Evolutionary conservation across 2,113 vertebrate species (phyloP).

Genomic region (Leptocoma aspasia): DNA sequence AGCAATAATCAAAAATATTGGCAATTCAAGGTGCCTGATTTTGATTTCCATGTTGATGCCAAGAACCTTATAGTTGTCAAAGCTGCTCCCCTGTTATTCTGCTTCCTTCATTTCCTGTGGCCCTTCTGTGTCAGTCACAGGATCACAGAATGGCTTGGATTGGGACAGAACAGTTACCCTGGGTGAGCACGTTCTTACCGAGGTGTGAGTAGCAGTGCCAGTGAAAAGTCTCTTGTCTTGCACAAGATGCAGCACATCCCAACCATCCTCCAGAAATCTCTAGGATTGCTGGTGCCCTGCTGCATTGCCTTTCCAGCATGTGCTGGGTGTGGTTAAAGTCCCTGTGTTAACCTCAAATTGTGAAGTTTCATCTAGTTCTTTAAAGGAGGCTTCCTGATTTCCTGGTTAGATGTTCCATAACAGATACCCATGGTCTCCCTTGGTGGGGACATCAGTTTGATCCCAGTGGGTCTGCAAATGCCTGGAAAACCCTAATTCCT

Average conservation of each 20-base stretch:
- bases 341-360: not conserved
- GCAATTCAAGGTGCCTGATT: not conserved
- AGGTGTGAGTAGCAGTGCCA: not conserved
- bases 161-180: not conserved
- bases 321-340: not conserved
- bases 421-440: not conserved
- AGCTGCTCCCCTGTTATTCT: not conserved
- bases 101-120: not conserved
- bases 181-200: accelerated
- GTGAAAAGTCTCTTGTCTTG: not conserved
- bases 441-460: not conserved
- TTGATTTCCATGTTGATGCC: not conserved
- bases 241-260: no score
- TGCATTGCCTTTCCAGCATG: not conserved
- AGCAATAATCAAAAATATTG: not conserved
- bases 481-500: not conserved
- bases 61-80: not conserved
- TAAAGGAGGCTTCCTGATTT: not conserved
- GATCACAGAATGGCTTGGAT: not conserved
- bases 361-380: not conserved
- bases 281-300: not conserved
- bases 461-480: not conserved
- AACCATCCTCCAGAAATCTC: not conserved
- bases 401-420: not conserved
- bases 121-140: not conserved